These are phyloP conservation scores for Coecobrya sp. DNA, from an alignment of 2,888 invertebrate species.

Conservation along the genomic window DNA sequence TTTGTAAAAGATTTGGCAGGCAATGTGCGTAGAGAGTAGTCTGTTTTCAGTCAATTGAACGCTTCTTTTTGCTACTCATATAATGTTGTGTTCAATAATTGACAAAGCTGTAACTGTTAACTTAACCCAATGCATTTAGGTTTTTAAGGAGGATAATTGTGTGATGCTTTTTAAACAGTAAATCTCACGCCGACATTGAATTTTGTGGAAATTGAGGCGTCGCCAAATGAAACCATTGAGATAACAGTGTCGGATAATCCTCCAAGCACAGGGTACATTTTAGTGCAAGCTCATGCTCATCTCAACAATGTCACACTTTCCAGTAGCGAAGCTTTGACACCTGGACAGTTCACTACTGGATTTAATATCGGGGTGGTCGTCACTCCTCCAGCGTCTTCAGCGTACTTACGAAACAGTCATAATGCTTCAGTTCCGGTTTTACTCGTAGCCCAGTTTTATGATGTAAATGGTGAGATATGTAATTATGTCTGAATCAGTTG, in stretches of 20 bases:
- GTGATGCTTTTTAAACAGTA: constrained; percentile 28
- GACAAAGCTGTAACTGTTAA: no score
- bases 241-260: constrained; percentile 86
- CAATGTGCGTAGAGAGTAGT: no score
- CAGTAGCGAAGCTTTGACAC: constrained; percentile 87
- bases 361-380: constrained; percentile 90
- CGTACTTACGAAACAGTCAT: constrained; percentile 89
- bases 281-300: constrained; percentile 91
- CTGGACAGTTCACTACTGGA: constrained; percentile 89
- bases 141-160: neutral
- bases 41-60: no score
- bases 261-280: constrained; percentile 89
- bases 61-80: no score
- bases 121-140: no score
- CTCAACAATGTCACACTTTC: constrained; percentile 90
- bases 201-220: constrained; percentile 61
- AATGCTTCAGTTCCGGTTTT: constrained; percentile 87
- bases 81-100: no score
- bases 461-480: constrained; percentile 88
- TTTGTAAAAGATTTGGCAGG: constrained; percentile 6
- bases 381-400: constrained; percentile 85
- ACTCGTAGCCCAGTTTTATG: constrained; percentile 89
- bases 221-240: constrained; percentile 47
- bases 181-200: constrained; percentile 65
- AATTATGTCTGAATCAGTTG: no score